Base-by-base conservation (phyloP, 2,113 vertebrate species). In the Ictalurus punctatus region DNA sequence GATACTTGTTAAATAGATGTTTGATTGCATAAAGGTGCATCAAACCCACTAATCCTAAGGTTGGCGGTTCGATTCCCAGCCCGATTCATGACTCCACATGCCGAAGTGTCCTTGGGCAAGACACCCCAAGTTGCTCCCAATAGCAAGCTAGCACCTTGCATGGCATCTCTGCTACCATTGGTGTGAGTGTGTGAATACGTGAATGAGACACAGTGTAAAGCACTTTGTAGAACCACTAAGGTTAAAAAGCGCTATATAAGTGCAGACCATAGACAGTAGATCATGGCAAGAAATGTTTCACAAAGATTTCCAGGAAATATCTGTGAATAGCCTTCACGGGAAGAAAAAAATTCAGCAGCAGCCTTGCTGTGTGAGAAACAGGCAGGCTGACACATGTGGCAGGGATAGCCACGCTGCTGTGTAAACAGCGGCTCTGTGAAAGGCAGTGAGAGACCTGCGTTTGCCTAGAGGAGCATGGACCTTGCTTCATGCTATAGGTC, bases 371-470 rank as follows among this genome's bases (percentile, higher is more conserved):
- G 86, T 73, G 37, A 67, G 76, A 79, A 87, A 40, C 78, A 54
- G 63, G 61, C 63, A 30, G 34, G 71, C 8, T 71, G 86, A 61
- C 25, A 16, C 67, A 82, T 44, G 30, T 73, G 86, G 52, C 52
- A 52, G 13, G 0, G 30, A 52, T 23, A 65, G 76, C 78, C 83
- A 81, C 90, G 67, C 73, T 48, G 48, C 91, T 92, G 86, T 94
- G 94, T 94, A 93, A 94, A 94, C 93, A 95, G 65, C 76, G 86
- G 90, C 88, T 88, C 44, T 89, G 92, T 94, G 92, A 94, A 92
- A 93, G 90, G 90, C 90, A 52, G 86, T 19, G 87, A 93, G 93
- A 94, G 93, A 94, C 91, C 93, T 88, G 89, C 91, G 84, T 92
- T 92, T 94, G 93, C 91, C 93, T 93, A 92, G 91, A 92, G 93